Evolutionary conservation across 2,113 vertebrate species (phyloP).

Genomic region (Delphinus delphis): DNA sequence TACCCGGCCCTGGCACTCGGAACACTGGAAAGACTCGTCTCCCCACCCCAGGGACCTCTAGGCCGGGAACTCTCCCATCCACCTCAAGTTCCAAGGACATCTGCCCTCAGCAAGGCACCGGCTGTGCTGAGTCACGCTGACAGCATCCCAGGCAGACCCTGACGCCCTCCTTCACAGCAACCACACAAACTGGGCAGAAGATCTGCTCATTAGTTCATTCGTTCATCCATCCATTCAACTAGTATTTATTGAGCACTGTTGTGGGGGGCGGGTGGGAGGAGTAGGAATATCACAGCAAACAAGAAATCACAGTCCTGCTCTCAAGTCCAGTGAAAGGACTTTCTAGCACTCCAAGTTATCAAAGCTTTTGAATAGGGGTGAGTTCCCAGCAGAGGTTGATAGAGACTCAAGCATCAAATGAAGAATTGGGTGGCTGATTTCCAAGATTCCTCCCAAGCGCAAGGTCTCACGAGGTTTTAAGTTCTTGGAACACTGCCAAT

Average conservation of each 20-base stretch:
- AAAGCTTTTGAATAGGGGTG: neutral
- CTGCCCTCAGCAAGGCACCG: neutral
- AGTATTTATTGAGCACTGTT: neutral
- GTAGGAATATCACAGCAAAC: neutral
- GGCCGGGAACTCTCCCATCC: neutral
- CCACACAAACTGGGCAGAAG: neutral
- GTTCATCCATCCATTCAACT: neutral
- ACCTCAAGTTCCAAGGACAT: neutral
- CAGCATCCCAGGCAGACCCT: neutral
- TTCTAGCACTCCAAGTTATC: neutral
- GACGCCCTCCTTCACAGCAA: neutral
- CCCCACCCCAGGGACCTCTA: neutral
- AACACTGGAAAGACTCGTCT: neutral
- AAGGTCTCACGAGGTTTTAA: neutral
- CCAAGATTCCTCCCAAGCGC: neutral
- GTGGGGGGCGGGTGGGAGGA: too few relatives aligned
- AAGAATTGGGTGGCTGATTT: neutral
- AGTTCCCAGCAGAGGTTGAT: neutral
- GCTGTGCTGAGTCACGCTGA: neutral
- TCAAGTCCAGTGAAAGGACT: neutral
- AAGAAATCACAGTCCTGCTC: neutral
- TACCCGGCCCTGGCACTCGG: neutral
- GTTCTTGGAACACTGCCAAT: neutral
- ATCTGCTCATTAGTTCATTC: neutral
- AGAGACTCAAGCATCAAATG: neutral